Evolutionary conservation across 2,113 vertebrate species (phyloP), one percentile per base, ranked within the genome.

Genomic region (Tinamus guttatus): DNA sequence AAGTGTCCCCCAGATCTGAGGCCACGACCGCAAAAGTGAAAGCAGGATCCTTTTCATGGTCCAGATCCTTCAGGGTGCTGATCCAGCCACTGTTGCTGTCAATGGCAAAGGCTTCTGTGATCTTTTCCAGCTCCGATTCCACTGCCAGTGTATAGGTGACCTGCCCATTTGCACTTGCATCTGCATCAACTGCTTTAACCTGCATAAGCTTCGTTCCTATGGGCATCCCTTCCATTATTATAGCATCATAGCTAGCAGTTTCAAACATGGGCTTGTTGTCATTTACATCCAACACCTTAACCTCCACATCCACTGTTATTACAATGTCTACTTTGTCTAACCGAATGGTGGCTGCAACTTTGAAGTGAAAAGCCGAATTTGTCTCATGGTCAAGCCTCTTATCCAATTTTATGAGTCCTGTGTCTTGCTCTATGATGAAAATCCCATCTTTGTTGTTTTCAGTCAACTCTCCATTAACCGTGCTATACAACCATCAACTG

Each of bases 11-110:
- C 13, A 99, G 98, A 95, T 99, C 99, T 28, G 98, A 98, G 9
- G 99, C 99, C 87, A 99, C 98, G 67, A 99, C 99, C 1, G 98
- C 98, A 91, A 99, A 99, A 11, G 97, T 98, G 94, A 99, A 99
- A 15, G 98, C 77, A 12, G 99, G 98, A 90, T 98, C 98, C 54
- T 97, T 98, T 93, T 99, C 99, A 9, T 99, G 99, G 96, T 99
- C 99, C 81, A 99, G 96, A 84, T 99, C 98, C 87, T 98, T 99
- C 80, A 98, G 87, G 13, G 99, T 99, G 81, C 98, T 99, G 85
- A 99, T 99, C 99, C 99, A 99, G 36, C 99, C 99, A 13, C 98
- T 99, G 95, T 99, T 99, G 95, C 98, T 98, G 81, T 99, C 99
- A 38, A 99, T 99, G 49, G 93, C 98, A 92, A 99, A 99, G 0